These are phyloP conservation scores for Clarias pachynema DNA, from an alignment of 2,797 vertebrate species.

Conservation along the genomic window DNA sequence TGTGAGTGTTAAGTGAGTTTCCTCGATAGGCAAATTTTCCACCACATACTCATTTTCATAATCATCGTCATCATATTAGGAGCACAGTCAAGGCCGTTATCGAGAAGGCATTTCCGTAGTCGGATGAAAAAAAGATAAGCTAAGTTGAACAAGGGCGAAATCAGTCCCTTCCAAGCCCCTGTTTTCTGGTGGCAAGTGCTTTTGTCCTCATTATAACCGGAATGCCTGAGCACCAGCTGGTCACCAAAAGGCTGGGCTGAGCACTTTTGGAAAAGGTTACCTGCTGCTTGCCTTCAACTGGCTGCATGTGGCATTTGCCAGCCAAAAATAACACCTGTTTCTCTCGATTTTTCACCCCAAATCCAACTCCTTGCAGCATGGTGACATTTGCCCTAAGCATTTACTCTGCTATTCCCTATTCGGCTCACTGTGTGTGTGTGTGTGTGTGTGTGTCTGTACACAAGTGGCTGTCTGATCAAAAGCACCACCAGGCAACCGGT, in stretches of 20 bases:
- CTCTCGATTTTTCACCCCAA: neutral
- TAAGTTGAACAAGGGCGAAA: neutral
- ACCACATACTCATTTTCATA: conserved; percentile 26
- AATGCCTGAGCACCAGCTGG: conserved; percentile 30
- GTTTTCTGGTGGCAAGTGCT: conserved; percentile 24
- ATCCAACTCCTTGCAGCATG: conserved; percentile 29
- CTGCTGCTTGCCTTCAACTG: conserved; percentile 42
- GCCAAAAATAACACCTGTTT: conserved; percentile 54
- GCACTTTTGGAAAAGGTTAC: conserved; percentile 45
- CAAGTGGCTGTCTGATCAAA: conserved; percentile 18
- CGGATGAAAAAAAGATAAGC: neutral
- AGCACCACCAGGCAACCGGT: conserved; percentile 11
- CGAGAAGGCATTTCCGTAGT: conserved; percentile 21
- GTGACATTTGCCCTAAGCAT: conserved; percentile 49
- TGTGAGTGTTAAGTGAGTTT: conserved; percentile 26
- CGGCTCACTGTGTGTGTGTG: neutral
- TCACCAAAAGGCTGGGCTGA: conserved; percentile 25
- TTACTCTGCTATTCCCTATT: conserved; percentile 32
- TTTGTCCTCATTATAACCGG: conserved; percentile 43
- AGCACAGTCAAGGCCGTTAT: conserved; percentile 29
- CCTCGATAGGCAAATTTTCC: conserved; percentile 27
- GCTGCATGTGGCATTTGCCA: conserved; percentile 52
- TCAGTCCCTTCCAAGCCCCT: neutral
- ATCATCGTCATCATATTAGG: conserved; percentile 31
- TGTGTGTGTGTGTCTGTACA: neutral